Base-by-base conservation (phyloP, 2,113 vertebrate genomes). In the Pipra filicauda region DNA sequence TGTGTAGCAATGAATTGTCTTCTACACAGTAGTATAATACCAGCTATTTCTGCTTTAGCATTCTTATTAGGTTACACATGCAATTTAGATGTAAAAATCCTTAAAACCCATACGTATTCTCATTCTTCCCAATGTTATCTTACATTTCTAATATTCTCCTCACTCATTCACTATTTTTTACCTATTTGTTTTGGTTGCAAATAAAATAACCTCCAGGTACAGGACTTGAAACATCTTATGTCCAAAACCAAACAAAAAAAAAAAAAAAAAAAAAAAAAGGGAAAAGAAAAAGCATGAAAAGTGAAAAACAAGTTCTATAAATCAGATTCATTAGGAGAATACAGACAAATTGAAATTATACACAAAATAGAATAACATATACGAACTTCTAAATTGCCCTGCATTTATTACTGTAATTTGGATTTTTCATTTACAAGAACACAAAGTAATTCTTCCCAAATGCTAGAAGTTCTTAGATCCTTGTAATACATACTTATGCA, bases 341-440 rank as follows among this genome's bases (percentile, higher is more conserved):
- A 95, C 22, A 94, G 64, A 52, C 7, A 87, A 84, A 71, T 58
- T 20, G 15, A 95, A 95, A 48, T 77, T 86, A 90, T 90, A 78
- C 62, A 84, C 27, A 78, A 81, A 88, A 80, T 0, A 91, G 74
- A 95, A 82, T 80, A 84, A 95, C 28, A 82, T 11, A 84, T 27
- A 91, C 23, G 79, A 59, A 78, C 23, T 83, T 74, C 43, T 87
- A 93, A 95, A 88, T 37, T 94, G 89, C 65, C 20, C 54, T 78
- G 33, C 55, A 87, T 89, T 97, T 92, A 94, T 96, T 92, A 90
- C 28, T 97, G 48, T 93, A 79, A 91, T 94, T 85, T 61, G n/a
- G 39, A 66, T 75, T 94, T 95, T 97, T 88, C 74, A 77, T 58
- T 94, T 91, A 95, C 12, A 96, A 74, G 46, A 86, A 95, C 81